Evolutionary conservation across 2,797 vertebrate genomes (phyloP).

Genomic region (Macrochelys suwanniensis): DNA sequence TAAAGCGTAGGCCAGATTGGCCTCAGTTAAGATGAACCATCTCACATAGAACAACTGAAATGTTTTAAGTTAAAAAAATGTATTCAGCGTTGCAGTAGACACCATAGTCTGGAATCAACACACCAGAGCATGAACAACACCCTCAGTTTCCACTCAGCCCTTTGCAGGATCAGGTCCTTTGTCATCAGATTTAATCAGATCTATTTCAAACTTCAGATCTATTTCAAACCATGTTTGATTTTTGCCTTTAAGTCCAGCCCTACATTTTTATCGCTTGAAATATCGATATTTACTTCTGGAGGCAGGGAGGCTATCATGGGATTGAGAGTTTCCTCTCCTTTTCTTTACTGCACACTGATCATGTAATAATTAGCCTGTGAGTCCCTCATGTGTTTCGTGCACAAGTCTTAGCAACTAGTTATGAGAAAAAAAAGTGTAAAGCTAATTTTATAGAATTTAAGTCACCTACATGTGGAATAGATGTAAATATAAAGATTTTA

Average conservation of each 20-base stretch:
- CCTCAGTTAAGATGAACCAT: not conserved
- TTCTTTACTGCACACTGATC: not conserved
- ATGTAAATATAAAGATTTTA: not conserved
- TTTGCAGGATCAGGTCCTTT: not conserved
- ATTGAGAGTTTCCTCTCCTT: not conserved
- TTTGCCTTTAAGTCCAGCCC: not conserved
- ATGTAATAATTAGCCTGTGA: not conserved
- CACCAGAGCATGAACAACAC: not conserved
- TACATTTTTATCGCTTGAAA: not conserved
- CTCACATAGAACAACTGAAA: not conserved
- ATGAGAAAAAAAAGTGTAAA: not conserved
- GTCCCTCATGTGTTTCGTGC: not conserved
- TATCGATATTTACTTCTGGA: not conserved
- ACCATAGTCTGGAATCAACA: not conserved
- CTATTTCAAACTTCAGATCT: not conserved
- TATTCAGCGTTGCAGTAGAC: not conserved
- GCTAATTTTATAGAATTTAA: not conserved
- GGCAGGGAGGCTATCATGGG: not conserved
- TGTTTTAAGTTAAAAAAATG: not conserved
- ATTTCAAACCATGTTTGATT: not conserved
- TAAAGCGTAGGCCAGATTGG: not conserved
- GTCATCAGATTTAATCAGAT: not conserved
- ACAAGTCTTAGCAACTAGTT: not conserved
- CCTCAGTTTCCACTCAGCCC: not conserved
- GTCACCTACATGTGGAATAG: not conserved